Evolutionary conservation across 2,888 invertebrate genomes (phyloP).

Genomic region (Limnephilus rhombicus): DNA sequence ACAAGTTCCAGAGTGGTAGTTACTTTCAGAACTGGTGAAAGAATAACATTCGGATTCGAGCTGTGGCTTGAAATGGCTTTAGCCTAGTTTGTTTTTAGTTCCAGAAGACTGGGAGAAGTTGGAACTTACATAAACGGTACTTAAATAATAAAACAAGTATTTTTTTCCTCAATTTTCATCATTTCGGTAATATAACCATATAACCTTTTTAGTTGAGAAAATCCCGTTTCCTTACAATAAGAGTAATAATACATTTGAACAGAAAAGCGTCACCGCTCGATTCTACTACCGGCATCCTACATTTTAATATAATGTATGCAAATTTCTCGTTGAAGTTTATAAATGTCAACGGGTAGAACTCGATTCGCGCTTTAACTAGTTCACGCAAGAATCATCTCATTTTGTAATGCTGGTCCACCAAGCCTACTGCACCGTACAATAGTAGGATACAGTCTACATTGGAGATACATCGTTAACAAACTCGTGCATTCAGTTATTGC

Average conservation of each 20-base stretch:
- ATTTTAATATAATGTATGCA: not conserved
- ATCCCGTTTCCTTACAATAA: not conserved
- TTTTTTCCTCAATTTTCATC: no score
- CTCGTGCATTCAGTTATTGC: not conserved
- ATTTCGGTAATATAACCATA: not conserved
- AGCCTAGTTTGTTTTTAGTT: no score
- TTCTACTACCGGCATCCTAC: not conserved
- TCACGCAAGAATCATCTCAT: not conserved
- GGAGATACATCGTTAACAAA: not conserved
- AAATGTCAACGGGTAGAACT: not conserved
- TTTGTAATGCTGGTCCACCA: not conserved
- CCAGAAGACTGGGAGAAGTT: no score
- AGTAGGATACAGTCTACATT: no score
- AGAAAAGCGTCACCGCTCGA: not conserved
- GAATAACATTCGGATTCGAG: no score
- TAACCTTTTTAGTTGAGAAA: not conserved
- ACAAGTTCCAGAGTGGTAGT: no score
- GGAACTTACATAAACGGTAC: no score
- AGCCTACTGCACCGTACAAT: not conserved
- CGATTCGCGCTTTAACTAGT: not conserved
- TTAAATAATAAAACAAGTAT: no score
- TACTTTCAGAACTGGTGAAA: no score
- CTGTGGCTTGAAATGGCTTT: no score
- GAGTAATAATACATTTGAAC: not conserved
- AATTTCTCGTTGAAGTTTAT: not conserved